A percentile compares a stretch with the other conserved stretches of the same genome.
Conservation (phyloP, 2,888 invertebrate genomes). For the Drosophila barbarae region DNA sequence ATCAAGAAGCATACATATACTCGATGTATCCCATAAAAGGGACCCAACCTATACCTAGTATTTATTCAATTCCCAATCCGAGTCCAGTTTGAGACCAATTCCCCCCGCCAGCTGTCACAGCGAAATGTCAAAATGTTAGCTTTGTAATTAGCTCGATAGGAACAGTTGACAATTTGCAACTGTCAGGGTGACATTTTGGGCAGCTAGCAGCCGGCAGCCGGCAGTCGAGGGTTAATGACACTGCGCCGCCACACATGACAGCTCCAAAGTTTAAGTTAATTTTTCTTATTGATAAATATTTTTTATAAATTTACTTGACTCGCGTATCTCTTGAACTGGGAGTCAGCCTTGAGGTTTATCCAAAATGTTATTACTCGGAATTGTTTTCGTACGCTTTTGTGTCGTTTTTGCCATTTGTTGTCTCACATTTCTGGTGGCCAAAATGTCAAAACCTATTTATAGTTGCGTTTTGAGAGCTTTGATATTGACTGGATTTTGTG, state of each 20-base stretch:
- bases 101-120: slow-evolving; percentile 30
- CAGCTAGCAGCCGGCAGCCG: slow-evolving; percentile 11
- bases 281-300: slow-evolving; percentile 45
- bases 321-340: slow-evolving; percentile 15
- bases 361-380: slow-evolving; percentile 26
- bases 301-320: slow-evolving; percentile 22
- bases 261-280: slow-evolving; percentile 48
- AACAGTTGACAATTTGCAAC: slow-evolving; percentile 71
- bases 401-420: slow-evolving; percentile 24
- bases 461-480: slow-evolving; percentile 40
- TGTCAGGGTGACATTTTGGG: slow-evolving; percentile 69
- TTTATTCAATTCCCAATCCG: slow-evolving; percentile 16
- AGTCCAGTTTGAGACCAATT: slow-evolving; percentile 11
- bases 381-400: slow-evolving; percentile 9
- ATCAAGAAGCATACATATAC: neutral
- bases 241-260: slow-evolving; percentile 44
- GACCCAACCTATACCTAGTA: slow-evolving; percentile 17
- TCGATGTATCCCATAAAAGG: slow-evolving; percentile 30
- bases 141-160: slow-evolving; percentile 65
- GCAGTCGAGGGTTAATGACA: slow-evolving; percentile 60
- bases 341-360: slow-evolving; percentile 59
- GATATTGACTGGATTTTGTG: slow-evolving; percentile 52
- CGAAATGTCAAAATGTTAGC: slow-evolving; percentile 68
- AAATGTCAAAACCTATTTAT: slow-evolving; percentile 35
- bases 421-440: slow-evolving; percentile 23